Percentiles rank a stretch among this genome's conserved stretches.
These are phyloP conservation scores for Phylloscopus trochilus DNA, from an alignment of 2,113 vertebrate species.

Conservation along the genomic window DNA sequence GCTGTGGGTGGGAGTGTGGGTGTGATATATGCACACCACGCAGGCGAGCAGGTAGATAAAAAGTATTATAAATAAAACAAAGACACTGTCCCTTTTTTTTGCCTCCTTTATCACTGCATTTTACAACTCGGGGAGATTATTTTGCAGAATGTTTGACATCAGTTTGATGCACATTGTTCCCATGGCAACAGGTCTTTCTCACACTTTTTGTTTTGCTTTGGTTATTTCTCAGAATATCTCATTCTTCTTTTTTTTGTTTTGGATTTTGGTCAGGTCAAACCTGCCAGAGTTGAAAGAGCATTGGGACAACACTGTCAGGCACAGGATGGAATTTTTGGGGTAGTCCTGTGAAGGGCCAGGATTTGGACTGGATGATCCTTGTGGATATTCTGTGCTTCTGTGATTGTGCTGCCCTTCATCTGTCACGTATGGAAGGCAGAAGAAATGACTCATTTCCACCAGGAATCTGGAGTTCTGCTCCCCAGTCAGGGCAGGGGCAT, in stretches of 20 bases:
- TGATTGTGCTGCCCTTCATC: background rate
- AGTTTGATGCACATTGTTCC: background rate
- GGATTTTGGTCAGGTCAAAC: background rate
- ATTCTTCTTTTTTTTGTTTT: background rate
- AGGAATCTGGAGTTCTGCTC: background rate
- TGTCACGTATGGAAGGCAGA: background rate
- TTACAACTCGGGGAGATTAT: background rate
- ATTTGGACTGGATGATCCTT: background rate
- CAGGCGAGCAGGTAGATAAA: background rate
- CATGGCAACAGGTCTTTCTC: background rate
- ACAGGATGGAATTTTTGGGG: background rate
- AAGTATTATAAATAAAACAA: background rate
- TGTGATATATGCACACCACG: background rate
- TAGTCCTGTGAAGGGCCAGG: background rate
- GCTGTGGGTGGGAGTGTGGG: background rate
- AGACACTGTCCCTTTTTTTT: background rate
- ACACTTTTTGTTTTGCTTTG: background rate
- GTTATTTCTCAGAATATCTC: background rate
- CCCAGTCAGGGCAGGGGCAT: background rate
- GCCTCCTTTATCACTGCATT: background rate
- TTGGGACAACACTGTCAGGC: accelerated
- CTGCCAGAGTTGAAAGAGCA: background rate
- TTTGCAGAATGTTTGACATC: slow-evolving; percentile 20
- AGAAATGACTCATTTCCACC: background rate
- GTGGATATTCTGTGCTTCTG: background rate